Conservation (phyloP, 2,888 invertebrate species). For the Eledona agricola region DNA sequence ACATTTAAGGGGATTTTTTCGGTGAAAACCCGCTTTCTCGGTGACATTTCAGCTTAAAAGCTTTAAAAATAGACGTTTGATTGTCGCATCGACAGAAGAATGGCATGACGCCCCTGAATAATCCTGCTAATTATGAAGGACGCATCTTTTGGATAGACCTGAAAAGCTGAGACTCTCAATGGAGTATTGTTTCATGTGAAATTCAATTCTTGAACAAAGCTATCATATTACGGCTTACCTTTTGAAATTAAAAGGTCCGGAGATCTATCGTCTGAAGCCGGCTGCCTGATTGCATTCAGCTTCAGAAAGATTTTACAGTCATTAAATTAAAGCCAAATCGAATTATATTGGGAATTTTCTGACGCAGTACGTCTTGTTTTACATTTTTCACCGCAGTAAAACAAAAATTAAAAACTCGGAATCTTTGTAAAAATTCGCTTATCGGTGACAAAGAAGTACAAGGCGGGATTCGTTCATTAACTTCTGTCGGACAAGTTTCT, state of each 20-base stretch:
- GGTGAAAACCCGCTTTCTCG: constrained; percentile 2
- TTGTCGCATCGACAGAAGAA: constrained; percentile 14
- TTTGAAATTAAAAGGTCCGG: constrained; percentile 38
- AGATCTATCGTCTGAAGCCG: constrained; percentile 33
- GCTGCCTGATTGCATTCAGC: constrained; percentile 33
- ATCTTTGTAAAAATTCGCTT: too few relatives aligned
- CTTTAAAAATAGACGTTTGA: constrained; percentile 19
- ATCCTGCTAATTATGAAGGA: constrained; percentile 31
- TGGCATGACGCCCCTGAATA: constrained; percentile 27
- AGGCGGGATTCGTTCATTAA: constrained; percentile 19
- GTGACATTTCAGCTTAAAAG: constrained; percentile 12
- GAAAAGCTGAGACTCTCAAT: constrained; percentile 31
- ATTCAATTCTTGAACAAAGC: constrained; percentile 39
- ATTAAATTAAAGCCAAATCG: constrained; percentile 34
- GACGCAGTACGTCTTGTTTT: too few relatives aligned
- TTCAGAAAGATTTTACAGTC: constrained; percentile 35
- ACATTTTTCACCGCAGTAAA: constrained; percentile 5
- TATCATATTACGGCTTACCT: constrained; percentile 38
- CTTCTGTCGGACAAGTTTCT: constrained; percentile 7
- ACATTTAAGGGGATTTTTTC: constrained; percentile 17
- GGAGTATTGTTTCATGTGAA: constrained; percentile 37
- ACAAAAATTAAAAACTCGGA: not conserved
- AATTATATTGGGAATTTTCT: constrained; percentile 21
- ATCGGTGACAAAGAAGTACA: constrained; percentile 6
- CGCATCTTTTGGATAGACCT: constrained; percentile 31